Evolutionary conservation across 2,888 invertebrate genomes (phyloP).

Genomic region (Hedychridium roseum): DNA sequence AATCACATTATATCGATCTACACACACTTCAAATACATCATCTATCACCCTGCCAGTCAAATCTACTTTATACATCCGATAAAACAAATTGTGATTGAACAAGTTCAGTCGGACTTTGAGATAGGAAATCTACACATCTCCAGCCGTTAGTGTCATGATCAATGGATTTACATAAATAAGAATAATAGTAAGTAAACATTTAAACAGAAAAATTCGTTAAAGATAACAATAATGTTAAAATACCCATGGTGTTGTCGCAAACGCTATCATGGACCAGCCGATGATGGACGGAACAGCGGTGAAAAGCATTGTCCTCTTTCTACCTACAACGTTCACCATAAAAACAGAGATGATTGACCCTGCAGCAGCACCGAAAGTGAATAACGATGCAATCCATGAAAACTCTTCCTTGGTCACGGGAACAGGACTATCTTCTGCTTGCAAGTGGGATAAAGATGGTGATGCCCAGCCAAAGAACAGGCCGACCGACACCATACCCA

Average conservation of each 20-base stretch:
- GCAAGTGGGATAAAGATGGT: conserved; percentile 25
- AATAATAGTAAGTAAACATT: background rate
- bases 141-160: too few species aligned
- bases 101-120: too few species aligned
- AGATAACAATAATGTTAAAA: background rate
- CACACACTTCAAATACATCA: too few species aligned
- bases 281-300: conserved; percentile 19
- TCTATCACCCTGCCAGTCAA: too few species aligned
- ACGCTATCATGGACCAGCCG: conserved; percentile 29
- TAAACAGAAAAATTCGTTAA: background rate
- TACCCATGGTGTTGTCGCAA: conserved; percentile 29
- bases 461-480: conserved; percentile 33
- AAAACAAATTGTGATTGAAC: too few species aligned
- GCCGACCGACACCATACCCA: conserved; percentile 25
- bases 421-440: conserved; percentile 14
- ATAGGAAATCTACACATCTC: too few species aligned
- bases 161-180: too few species aligned
- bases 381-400: conserved; percentile 27
- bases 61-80: too few species aligned
- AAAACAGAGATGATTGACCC: conserved; percentile 14
- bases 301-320: conserved; percentile 26
- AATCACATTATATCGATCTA: too few species aligned
- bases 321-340: conserved; percentile 26
- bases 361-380: conserved; percentile 12
- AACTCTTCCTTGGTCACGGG: conserved; percentile 16